Evolutionary conservation across 2,113 vertebrate species (phyloP).

Genomic region (Colaptes auratus): DNA sequence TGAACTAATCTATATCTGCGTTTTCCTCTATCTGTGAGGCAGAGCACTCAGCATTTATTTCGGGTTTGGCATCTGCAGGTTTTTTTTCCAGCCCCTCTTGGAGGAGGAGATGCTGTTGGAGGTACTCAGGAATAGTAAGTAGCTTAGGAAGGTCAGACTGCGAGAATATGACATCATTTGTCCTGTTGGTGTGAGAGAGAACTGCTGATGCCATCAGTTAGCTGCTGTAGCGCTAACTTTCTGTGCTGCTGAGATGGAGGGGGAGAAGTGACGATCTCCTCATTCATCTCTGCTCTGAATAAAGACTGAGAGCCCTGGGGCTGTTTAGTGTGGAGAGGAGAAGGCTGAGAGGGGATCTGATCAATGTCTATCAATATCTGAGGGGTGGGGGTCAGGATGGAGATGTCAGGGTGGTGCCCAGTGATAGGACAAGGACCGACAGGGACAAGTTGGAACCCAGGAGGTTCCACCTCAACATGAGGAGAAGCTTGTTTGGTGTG

Average conservation of each 20-base stretch:
- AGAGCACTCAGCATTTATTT: background rate
- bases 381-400: too few species aligned
- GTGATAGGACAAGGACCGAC: too few species aligned
- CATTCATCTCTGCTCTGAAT: too few species aligned
- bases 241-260: background rate
- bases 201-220: background rate
- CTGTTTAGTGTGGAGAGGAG: too few species aligned
- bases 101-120: background rate
- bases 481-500: too few species aligned
- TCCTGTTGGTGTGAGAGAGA: background rate
- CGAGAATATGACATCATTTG: background rate
- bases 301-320: too few species aligned
- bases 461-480: too few species aligned
- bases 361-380: too few species aligned
- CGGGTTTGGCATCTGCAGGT: background rate
- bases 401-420: too few species aligned
- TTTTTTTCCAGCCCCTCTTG: fast-evolving
- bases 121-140: background rate
- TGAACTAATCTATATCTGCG: background rate
- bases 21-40: background rate
- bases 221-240: background rate
- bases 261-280: background rate
- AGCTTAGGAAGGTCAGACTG: background rate
- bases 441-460: too few species aligned
- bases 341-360: too few species aligned